phyloP scores from a whole-genome alignment of 2,113 vertebrate species.

The Neogobius melanostomus region DNA sequence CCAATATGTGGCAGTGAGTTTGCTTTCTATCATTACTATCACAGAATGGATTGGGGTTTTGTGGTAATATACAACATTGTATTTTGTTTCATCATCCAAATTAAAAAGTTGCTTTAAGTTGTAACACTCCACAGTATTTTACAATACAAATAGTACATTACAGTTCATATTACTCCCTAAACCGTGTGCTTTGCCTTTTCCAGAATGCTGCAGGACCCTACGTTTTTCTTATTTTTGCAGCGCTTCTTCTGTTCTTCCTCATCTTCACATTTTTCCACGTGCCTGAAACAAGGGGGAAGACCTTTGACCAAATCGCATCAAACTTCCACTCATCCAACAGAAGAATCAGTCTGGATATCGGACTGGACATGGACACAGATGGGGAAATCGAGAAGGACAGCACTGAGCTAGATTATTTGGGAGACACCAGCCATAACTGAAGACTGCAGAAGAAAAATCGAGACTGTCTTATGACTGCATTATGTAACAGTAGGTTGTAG shows the following conservation, averaged over 20 bases:
- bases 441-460: not conserved
- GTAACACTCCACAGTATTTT: too few species aligned
- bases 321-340: slow-evolving; percentile 73
- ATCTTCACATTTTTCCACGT: slow-evolving; percentile 89
- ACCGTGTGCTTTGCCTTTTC: not conserved
- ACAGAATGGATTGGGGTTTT: too few species aligned
- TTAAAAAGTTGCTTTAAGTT: too few species aligned
- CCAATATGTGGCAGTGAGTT: slow-evolving; percentile 85
- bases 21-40: not conserved
- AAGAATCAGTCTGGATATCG: slow-evolving; percentile 77
- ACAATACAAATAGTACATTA: too few species aligned
- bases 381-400: slow-evolving; percentile 77
- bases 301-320: slow-evolving; percentile 88
- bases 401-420: slow-evolving; percentile 86
- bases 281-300: slow-evolving; percentile 87
- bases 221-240: slow-evolving; percentile 88
- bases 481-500: slow-evolving; percentile 34
- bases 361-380: slow-evolving; percentile 61
- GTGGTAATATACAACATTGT: too few species aligned
- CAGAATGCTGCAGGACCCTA: slow-evolving; percentile 85
- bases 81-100: too few species aligned
- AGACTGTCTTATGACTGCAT: slow-evolving; percentile 21
- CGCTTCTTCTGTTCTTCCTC: slow-evolving; percentile 84
- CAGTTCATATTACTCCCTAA: too few species aligned
- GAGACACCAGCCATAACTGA: slow-evolving; percentile 70